A percentile compares a stretch with the other conserved stretches of the same genome.
These are phyloP conservation scores for Dermolepida albohirtum DNA, from an alignment of 2,888 invertebrate species.

Conservation along the genomic window DNA sequence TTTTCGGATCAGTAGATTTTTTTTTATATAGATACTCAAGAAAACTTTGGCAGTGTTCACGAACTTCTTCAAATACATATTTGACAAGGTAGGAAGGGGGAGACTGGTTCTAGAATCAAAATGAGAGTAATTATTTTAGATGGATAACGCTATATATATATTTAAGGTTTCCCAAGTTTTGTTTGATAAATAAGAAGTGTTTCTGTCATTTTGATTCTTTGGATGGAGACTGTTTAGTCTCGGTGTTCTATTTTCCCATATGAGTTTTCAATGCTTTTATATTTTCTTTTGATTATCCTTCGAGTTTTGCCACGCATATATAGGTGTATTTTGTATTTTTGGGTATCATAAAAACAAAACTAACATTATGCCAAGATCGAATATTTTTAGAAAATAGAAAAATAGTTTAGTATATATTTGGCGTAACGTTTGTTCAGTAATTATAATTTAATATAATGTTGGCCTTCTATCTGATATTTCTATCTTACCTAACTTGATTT, in stretches of 20 bases:
- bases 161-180: slow-evolving; percentile 25
- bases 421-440: slow-evolving; percentile 47
- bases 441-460: slow-evolving; percentile 59
- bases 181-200: neutral
- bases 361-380: slow-evolving; percentile 38
- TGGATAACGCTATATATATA: slow-evolving; percentile 4
- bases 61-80: slow-evolving; percentile 17
- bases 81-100: slow-evolving; percentile 64
- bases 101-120: slow-evolving; percentile 61
- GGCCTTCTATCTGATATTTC: slow-evolving; percentile 65
- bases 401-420: slow-evolving; percentile 5
- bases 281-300: slow-evolving; percentile 51
- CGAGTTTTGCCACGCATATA: slow-evolving; percentile 62
- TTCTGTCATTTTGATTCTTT: slow-evolving; percentile 59
- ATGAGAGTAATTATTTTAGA: slow-evolving; percentile 48
- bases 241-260: slow-evolving; percentile 56
- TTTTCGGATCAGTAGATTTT: neutral
- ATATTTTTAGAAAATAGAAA: neutral
- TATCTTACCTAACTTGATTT: slow-evolving; percentile 63
- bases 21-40: neutral
- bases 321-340: slow-evolving; percentile 57
- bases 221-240: slow-evolving; percentile 62
- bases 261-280: slow-evolving; percentile 55
- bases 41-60: slow-evolving; percentile 40
- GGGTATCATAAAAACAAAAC: slow-evolving; percentile 52